Base-by-base conservation (phyloP, 2,113 vertebrate genomes). In the Hippolais icterina region DNA sequence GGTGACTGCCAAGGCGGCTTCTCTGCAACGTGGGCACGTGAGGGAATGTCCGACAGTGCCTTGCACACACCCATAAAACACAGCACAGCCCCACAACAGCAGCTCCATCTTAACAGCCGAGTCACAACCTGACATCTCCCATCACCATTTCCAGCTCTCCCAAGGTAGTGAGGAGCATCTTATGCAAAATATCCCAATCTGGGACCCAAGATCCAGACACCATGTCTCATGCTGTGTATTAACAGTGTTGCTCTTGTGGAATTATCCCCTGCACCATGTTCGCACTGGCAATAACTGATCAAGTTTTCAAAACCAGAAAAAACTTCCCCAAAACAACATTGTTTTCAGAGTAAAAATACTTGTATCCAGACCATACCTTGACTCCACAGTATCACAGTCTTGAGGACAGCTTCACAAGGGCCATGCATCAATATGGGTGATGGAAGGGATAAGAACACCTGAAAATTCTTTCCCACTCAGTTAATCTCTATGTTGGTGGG, bases 11-110 rank as follows among this genome's bases (percentile, higher is more conserved):
- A 2, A 6, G 37, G 27, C 27, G 23, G 3, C 57, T 39, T 19
- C 22, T 42, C 19, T 35, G 10, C 0, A 0, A 3, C 0, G 1
- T 0, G 14, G 22, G 35, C 25, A 4, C 19, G 0, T 0, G 2
- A 66, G 39, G 20, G 11, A 37, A 12, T 0, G 3, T 6, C 25
- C 2, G 2, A 16, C 35, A 23, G 47, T 1, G 31, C 74, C 65
- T 16, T 6, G 31, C 50, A 31, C 42, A 12, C 9, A 13, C 1
- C 2, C 6, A 0, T 0, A 24, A 69, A 53, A 22, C 22, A 20
- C 18, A 39, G 53, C 23, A 59, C n/a, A 68, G 2, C 49, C n/a
- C 3, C 11, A 4, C 31, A 24, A 3, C 15, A 42, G 3, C 35
- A 46, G 39, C 86, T 23, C 3, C 1, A 15, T 29, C 66, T 9